phyloP scores from a whole-genome alignment of 1,140 invertebrate genomes.

The Rhyzopertha dominica region DNA sequence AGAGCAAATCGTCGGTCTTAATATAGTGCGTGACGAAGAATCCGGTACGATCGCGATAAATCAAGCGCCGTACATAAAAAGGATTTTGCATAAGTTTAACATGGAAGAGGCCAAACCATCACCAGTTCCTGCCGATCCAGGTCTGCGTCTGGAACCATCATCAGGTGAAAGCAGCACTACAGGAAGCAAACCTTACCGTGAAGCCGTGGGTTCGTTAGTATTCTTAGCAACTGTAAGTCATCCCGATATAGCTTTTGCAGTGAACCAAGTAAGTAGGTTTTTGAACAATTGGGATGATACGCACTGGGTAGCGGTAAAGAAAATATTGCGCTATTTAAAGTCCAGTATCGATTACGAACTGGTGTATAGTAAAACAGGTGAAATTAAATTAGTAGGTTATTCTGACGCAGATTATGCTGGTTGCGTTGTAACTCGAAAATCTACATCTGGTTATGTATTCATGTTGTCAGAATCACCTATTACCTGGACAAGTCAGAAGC shows the following conservation, averaged over 20 bases:
- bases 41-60: no score
- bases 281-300: not conserved
- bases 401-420: constrained; percentile 40
- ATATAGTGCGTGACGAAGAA: no score
- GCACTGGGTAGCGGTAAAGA: constrained; percentile 10
- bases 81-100: no score
- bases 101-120: no score
- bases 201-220: constrained; percentile 43
- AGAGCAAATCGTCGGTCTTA: no score
- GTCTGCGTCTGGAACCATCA: no score
- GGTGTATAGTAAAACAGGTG: constrained; percentile 1
- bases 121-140: no score
- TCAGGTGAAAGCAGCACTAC: no score
- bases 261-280: constrained; percentile 14
- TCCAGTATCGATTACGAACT: not conserved
- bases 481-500: constrained; percentile 41
- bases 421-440: constrained; percentile 34
- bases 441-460: constrained; percentile 35
- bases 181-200: constrained; percentile 38
- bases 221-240: constrained; percentile 38
- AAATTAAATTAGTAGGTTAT: constrained; percentile 1
- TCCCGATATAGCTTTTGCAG: constrained; percentile 9
- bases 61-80: no score
- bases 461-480: constrained; percentile 31
- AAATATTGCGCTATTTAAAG: constrained; percentile 4